Conservation (phyloP, 2,113 vertebrate genomes). For the Scopus umbretta region DNA sequence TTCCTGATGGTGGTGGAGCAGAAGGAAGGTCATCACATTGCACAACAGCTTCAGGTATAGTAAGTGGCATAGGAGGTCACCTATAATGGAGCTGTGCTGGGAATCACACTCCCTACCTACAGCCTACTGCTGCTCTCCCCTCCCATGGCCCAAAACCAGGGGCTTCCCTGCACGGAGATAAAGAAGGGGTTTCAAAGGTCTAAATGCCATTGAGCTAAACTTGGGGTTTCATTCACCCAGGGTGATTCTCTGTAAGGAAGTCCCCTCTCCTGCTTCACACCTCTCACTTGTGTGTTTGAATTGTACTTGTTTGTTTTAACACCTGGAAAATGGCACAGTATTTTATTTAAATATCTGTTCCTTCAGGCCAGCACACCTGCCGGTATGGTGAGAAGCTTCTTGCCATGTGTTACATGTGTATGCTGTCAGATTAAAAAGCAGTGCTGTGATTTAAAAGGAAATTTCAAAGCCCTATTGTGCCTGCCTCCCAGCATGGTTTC, state of each 20-base stretch:
- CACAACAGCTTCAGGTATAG: neutral
- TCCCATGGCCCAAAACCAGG: neutral
- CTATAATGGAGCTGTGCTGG: neutral
- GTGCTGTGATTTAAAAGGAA: neutral
- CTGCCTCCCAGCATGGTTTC: neutral
- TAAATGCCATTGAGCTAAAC: neutral
- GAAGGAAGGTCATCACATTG: neutral
- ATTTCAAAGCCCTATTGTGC: neutral
- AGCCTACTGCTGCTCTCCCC: neutral
- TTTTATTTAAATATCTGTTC: neutral
- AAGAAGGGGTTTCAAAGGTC: neutral
- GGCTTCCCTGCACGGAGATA: neutral
- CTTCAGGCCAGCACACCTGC: neutral
- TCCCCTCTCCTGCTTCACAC: neutral
- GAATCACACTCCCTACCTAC: neutral
- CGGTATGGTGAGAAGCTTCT: neutral
- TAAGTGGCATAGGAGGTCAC: neutral
- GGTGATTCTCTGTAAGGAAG: neutral
- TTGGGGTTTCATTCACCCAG: neutral
- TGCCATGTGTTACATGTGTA: neutral
- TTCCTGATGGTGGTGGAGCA: neutral
- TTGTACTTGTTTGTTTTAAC: neutral
- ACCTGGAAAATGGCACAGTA: neutral
- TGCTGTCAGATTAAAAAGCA: neutral
- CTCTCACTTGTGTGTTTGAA: fast-evolving